These are phyloP conservation scores for Eupeodes latifasciatus DNA, from an alignment of 2,888 invertebrate species.

Conservation along the genomic window DNA sequence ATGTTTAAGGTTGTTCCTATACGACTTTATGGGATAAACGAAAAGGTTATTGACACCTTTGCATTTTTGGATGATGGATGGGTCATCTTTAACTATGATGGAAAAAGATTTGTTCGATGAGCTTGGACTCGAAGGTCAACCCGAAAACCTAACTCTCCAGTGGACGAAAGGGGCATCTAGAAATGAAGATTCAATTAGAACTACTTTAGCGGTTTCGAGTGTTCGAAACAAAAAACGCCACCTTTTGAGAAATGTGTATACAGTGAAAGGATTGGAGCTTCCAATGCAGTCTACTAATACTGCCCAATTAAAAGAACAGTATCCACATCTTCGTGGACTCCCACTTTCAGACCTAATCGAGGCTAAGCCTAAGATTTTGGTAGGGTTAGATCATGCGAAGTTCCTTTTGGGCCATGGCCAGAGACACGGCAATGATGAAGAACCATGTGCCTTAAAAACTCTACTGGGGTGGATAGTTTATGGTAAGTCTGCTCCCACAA, in stretches of 20 bases:
- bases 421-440: slow-evolving; percentile 27
- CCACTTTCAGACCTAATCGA: slow-evolving; percentile 9
- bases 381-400: slow-evolving; percentile 50
- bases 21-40: background rate
- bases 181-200: too few species aligned
- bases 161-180: too few species aligned
- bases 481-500: slow-evolving; percentile 20
- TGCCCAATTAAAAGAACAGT: background rate
- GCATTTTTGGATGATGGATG: slow-evolving; percentile 34
- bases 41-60: slow-evolving; percentile 1
- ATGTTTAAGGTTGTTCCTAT: slow-evolving; percentile 16
- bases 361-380: slow-evolving; percentile 34
- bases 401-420: slow-evolving; percentile 44
- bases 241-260: slow-evolving; percentile 20
- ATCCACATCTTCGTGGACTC: slow-evolving; percentile 27
- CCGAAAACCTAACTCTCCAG: too few species aligned
- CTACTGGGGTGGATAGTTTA: slow-evolving; percentile 55
- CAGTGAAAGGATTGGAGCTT: slow-evolving; percentile 20
- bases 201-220: slow-evolving; percentile 1
- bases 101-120: too few species aligned
- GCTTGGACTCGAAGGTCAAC: too few species aligned
- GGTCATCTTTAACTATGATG: slow-evolving; percentile 42
- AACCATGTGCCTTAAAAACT: slow-evolving; percentile 39
- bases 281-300: slow-evolving; percentile 29
- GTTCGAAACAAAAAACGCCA: slow-evolving; percentile 14